These are phyloP conservation scores for Pseudorasbora parva DNA, from an alignment of 2,113 vertebrate genomes.

Conservation along the genomic window DNA sequence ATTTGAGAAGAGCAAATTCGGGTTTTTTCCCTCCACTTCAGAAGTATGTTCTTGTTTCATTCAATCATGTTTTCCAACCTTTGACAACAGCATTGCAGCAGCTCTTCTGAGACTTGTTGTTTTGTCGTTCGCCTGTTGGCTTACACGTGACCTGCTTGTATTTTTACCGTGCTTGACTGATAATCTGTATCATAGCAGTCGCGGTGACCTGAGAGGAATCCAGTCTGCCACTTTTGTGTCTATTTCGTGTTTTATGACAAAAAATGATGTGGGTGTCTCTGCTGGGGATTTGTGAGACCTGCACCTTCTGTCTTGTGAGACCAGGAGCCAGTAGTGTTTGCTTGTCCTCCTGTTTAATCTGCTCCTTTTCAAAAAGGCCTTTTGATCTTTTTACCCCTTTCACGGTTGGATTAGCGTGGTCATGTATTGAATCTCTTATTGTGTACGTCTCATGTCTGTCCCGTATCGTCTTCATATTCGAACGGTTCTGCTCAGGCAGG, in stretches of 20 bases:
- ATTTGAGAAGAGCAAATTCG: not conserved
- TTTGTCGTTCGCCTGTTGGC: not conserved
- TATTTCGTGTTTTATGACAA: not conserved
- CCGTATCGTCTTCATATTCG: slow-evolving; percentile 10
- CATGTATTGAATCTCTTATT: slow-evolving; percentile 65
- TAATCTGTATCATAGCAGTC: slow-evolving; percentile 44
- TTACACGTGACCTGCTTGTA: slow-evolving; percentile 8
- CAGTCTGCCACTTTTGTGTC: not conserved
- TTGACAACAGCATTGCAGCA: not conserved
- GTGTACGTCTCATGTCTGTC: slow-evolving; percentile 47
- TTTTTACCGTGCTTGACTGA: slow-evolving; percentile 22
- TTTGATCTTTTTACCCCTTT: slow-evolving; percentile 54
- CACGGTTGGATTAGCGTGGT: slow-evolving; percentile 57
- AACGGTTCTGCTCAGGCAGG: not conserved
- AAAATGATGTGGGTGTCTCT: not conserved
- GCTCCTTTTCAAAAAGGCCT: slow-evolving; percentile 41
- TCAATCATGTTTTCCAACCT: not conserved
- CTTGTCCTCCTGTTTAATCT: slow-evolving; percentile 39
- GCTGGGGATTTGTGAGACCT: no score
- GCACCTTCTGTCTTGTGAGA: not conserved
- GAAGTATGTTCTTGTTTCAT: not conserved
- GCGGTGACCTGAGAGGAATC: slow-evolving; percentile 27
- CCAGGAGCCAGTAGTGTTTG: slow-evolving; percentile 3
- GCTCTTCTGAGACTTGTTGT: slow-evolving; percentile 30
- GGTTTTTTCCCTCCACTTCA: not conserved